Base-by-base conservation (phyloP, 2,888 invertebrate species). In the Sacculina carcini region DNA sequence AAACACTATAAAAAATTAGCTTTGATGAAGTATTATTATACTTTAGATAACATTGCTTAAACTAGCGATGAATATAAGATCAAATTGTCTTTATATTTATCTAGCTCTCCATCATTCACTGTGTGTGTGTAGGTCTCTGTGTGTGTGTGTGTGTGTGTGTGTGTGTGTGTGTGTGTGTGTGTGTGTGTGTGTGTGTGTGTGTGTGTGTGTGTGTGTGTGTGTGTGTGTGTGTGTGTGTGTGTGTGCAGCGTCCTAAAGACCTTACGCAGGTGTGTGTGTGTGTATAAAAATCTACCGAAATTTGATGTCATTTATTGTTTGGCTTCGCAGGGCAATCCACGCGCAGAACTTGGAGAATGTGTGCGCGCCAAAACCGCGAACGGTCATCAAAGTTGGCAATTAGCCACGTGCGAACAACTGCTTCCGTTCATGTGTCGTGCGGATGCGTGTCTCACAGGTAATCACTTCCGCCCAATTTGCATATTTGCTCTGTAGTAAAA, bases 401-500 rank as follows among this genome's bases (percentile, higher is more conserved):
- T 94, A 54, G 84, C 85, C 51, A 87, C 89, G 29, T 94, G 94
- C 66, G 92, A 92, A 70, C 79, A 83, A 51, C 72, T 94, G 49
- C 70, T 90, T 60, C 90, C 90, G 26, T 94, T 94, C 66, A 82
- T 92, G 76, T 94, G 94, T 64, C 76, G 82, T 62, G 74, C 86
- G 26, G 74, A 75, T 57, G 90, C 92, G 49, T 94, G 92, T 66
- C 86, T 90, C 51, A 72, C 76, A 64, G 80, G 78, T 78, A 66
- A 66, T 65, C 40, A 59, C 34, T 36, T 12, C 14, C 34, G 10
- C n/a, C 2, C 21, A 21, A 4, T 5, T 39, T 21, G 2, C 26
- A 2, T 24, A n/a, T 9, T 16, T 6, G n/a, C n/a, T n/a, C n/a
- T n/a, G n/a, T n/a, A n/a, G n/a, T n/a, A n/a, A n/a, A n/a, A n/a